Evolutionary conservation across 2,888 invertebrate genomes (phyloP), one percentile per base, ranked within the genome.

Genomic region (Prenolepis imparis): DNA sequence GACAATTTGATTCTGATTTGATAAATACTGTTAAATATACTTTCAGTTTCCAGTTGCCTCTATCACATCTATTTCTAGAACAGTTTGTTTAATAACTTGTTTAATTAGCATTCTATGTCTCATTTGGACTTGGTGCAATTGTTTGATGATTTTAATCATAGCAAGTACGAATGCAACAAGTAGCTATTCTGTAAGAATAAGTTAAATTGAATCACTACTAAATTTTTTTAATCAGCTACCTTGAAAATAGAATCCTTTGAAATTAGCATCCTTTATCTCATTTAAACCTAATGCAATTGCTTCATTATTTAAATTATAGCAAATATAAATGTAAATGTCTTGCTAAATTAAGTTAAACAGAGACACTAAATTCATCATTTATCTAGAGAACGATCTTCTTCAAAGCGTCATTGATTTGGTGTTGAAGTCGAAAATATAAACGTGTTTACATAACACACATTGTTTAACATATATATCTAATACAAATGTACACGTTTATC

Each of bases 1-100:
- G 57, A 88, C 72, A 64, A 82, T 88, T 88, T 89, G 81, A 88
- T 86, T 86, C 57, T n/a, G 52, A 75, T 89, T 82, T 82, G 77
- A 59, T 77, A 81, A 84, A 88, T 90, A 90, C 87, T 88, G 87
- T 87, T 73, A 72, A 82, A 28, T 66, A 55, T 70, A 78, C 64
- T 55, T 83, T 78, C 66, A 59, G 28, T 52, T 75, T 52, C 28
- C 44, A 39, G 18, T 48, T 59, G 61, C n/a, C 44, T 73, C 36
- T 73, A 77, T 82, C 59, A 67, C 36, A 64, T 15, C 68, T 80
- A 84, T 9, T 44, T 28, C 48, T 72, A 84, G 32, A 83, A 68
- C 63, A 61, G 61, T 75, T 32, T 24, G 28, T 3, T 67, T 32
- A n/a, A 68, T 41, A 78, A 55, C 3, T 59, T 72, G 32, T 18